A percentile compares a stretch with the other conserved stretches of the same genome.
These are phyloP conservation scores for Semaprochilodus insignis DNA, from an alignment of 2,797 vertebrate genomes.

Conservation along the genomic window DNA sequence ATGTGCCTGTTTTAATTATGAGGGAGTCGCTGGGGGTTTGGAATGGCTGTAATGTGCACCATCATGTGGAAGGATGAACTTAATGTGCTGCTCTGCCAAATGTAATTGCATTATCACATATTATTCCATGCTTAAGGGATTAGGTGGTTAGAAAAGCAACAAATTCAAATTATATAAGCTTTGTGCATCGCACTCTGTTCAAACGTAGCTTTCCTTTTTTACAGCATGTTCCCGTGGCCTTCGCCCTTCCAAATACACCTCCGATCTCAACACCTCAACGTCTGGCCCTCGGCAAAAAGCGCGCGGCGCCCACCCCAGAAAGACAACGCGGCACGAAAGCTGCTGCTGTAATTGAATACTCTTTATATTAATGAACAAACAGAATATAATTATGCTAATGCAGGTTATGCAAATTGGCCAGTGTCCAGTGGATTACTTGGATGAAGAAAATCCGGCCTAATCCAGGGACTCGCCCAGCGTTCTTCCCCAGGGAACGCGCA, in stretches of 20 bases:
- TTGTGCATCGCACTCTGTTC: neutral
- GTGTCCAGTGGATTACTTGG: constrained; percentile 70
- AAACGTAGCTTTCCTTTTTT: neutral
- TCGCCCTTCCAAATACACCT: neutral
- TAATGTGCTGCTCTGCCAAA: constrained; percentile 48
- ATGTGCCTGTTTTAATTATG: constrained; percentile 33
- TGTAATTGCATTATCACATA: constrained; percentile 52
- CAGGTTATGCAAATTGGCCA: constrained; percentile 74
- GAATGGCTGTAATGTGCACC: constrained; percentile 13
- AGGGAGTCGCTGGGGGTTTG: constrained; percentile 64
- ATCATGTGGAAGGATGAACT: constrained; percentile 44
- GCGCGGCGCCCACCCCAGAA: neutral
- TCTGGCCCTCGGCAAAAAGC: neutral
- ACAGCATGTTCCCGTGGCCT: neutral
- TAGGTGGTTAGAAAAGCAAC: constrained; percentile 34
- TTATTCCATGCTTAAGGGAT: constrained; percentile 48
- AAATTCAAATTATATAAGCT: constrained; percentile 47
- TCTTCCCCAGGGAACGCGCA: constrained; percentile 66
- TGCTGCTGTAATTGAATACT: neutral
- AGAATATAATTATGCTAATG: constrained; percentile 65
- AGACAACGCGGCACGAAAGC: neutral
- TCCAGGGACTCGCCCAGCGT: constrained; percentile 70
- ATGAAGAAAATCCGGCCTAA: constrained; percentile 72
- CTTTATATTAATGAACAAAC: constrained; percentile 44
- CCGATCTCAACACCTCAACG: neutral